Base-by-base conservation (phyloP, 2,888 invertebrate species). In the Mycalesis mineus region DNA sequence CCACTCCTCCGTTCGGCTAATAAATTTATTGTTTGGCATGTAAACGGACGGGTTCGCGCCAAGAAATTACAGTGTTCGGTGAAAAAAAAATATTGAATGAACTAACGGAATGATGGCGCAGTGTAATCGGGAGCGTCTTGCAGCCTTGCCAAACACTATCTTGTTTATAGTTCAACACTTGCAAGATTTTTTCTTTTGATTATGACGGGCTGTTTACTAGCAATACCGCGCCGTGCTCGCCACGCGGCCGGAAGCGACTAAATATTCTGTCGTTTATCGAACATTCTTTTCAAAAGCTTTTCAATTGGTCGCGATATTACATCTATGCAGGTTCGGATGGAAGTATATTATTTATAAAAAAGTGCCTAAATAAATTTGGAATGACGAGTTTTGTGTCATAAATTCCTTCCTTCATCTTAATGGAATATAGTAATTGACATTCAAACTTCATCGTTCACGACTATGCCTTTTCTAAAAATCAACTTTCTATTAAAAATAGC, bases 11-110 rank as follows among this genome's bases (percentile, higher is more conserved):
- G 80, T 79, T 79, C 74, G 80, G 74, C 87, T 84, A 88, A 89
- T 88, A 88, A 88, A 88, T 89, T 88, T 89, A 89, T 88, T 88
- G 89, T 89, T 88, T 89, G 89, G 89, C 89, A 88, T 88, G 88
- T 88, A 88, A 86, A 87, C 89, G 86, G 87, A 88, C 85, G 88
- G 84, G 88, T 88, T 87, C 80, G 88, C 86, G 88, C 89, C 88
- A 89, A 88, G 88, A 89, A 89, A 88, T 87, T 87, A 87, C 87
- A 84, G 78, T 76, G 86, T 88, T 88, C 83, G 83, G 84, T 69
- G 63, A 69, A 84, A 85, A 86, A 87, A 88, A 88, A 86, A 85
- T 87, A 88, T 88, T 90, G 89, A 89, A 89, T 88, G 88, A 88
- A 87, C 78, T 74, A 76, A 68, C 74, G 82, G 82, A 82, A 83